Conservation (phyloP, 2,888 invertebrate species). For the Lasioglossum figueresi region DNA sequence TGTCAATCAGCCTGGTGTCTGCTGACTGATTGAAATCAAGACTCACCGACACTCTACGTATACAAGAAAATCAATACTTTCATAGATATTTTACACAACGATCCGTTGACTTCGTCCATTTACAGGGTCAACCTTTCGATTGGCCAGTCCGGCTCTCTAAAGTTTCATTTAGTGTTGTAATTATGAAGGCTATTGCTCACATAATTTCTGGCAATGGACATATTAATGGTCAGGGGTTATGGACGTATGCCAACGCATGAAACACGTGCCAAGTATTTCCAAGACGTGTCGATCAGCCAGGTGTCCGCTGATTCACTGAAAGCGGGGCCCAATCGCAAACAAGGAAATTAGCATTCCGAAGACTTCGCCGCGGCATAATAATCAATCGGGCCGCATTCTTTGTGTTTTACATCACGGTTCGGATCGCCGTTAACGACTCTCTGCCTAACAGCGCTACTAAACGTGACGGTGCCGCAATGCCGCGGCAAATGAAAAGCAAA, state of each 20-base stretch:
- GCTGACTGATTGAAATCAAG: too few relatives aligned
- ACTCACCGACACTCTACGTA: too few relatives aligned
- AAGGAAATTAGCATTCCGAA: background rate
- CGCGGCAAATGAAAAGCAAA: conserved; percentile 80
- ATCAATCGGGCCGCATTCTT: background rate
- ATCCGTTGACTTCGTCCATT: too few relatives aligned
- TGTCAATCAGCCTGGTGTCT: too few relatives aligned
- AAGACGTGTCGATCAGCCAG: background rate
- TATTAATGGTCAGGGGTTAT: background rate
- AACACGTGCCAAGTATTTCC: background rate
- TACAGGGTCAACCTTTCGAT: too few relatives aligned
- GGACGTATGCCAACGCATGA: background rate
- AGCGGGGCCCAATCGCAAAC: background rate
- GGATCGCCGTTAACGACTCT: conserved; percentile 52
- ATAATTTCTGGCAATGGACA: too few relatives aligned
- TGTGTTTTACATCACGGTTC: conserved; percentile 11
- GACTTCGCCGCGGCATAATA: background rate
- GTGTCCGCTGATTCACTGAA: background rate
- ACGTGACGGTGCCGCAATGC: conserved; percentile 60
- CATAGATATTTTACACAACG: too few relatives aligned
- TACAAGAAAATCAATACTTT: too few relatives aligned
- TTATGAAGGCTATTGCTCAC: background rate
- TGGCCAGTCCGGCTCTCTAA: too few relatives aligned
- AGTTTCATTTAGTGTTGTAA: background rate
- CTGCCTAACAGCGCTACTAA: conserved; percentile 60